phyloP scores from a whole-genome alignment of 2,113 vertebrate species.

The Dasypus novemcinctus region DNA sequence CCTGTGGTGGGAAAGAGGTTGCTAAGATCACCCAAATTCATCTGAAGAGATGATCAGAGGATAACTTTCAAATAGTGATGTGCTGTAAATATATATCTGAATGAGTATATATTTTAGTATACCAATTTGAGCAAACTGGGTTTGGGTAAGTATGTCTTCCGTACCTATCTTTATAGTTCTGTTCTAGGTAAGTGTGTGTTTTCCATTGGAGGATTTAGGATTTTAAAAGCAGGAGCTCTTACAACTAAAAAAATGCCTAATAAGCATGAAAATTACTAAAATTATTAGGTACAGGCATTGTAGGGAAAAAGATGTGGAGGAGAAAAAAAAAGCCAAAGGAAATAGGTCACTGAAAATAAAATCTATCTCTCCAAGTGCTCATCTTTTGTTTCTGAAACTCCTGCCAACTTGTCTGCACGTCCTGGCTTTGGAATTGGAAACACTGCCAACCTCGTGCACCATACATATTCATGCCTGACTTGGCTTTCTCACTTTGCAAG shows the following conservation, averaged over 20 bases:
- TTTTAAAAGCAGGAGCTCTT: neutral
- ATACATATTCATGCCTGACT: conserved; percentile 29
- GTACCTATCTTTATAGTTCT: neutral
- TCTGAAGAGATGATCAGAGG: neutral
- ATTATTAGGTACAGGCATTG: neutral
- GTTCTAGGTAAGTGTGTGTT: neutral
- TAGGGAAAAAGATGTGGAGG: neutral
- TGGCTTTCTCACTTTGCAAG: conserved; percentile 6
- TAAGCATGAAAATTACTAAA: neutral
- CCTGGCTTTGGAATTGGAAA: neutral
- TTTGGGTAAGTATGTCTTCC: neutral
- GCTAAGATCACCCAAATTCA: neutral
- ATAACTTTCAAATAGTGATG: neutral
- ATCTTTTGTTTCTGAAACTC: neutral
- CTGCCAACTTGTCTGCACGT: neutral
- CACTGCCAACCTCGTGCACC: neutral
- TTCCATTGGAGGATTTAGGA: neutral
- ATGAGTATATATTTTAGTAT: neutral
- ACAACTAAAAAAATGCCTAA: neutral
- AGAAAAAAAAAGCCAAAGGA: neutral
- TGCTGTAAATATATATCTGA: neutral
- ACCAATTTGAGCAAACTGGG: neutral
- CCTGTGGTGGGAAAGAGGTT: neutral
- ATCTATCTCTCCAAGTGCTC: neutral
- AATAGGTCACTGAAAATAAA: conserved; percentile 1